A percentile compares a stretch with the other conserved stretches of the same genome.
These are phyloP conservation scores for Engystomops pustulosus DNA, from an alignment of 2,113 vertebrate species.

Conservation along the genomic window DNA sequence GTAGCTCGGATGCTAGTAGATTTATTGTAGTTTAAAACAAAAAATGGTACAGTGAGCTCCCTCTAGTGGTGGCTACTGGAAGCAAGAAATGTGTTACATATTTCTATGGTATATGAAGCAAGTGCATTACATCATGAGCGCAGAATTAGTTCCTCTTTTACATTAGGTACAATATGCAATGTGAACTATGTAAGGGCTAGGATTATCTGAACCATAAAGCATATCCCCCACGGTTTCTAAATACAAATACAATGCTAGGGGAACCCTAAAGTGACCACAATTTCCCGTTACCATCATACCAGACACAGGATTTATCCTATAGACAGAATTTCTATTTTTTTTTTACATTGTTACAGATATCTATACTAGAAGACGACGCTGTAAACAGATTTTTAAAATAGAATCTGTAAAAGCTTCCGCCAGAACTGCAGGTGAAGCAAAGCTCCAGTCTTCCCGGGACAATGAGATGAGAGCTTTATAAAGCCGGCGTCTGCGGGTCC, in stretches of 20 bases:
- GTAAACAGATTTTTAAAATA: slow-evolving; percentile 4
- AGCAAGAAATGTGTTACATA: too few relatives aligned
- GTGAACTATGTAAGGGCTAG: too few relatives aligned
- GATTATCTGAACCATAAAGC: too few relatives aligned
- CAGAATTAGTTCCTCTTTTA: too few relatives aligned
- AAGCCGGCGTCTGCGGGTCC: slow-evolving; percentile 13
- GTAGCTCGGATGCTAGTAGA: too few relatives aligned
- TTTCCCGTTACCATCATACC: neutral
- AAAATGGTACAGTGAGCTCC: too few relatives aligned
- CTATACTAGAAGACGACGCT: slow-evolving; percentile 25
- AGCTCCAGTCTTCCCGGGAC: neutral
- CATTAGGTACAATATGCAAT: too few relatives aligned
- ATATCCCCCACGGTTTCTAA: neutral
- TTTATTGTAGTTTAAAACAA: too few relatives aligned
- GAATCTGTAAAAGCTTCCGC: slow-evolving; percentile 50
- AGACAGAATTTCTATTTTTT: neutral
- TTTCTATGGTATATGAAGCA: too few relatives aligned
- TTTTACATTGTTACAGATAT: neutral
- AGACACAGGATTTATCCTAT: neutral
- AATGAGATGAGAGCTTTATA: neutral
- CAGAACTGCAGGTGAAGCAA: slow-evolving; percentile 43
- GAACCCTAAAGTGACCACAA: neutral
- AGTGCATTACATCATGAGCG: too few relatives aligned
- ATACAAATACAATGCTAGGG: neutral
- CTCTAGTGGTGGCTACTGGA: too few relatives aligned